Base-by-base conservation (phyloP, 1,140 invertebrate genomes). In the Berghia stephanieae region DNA sequence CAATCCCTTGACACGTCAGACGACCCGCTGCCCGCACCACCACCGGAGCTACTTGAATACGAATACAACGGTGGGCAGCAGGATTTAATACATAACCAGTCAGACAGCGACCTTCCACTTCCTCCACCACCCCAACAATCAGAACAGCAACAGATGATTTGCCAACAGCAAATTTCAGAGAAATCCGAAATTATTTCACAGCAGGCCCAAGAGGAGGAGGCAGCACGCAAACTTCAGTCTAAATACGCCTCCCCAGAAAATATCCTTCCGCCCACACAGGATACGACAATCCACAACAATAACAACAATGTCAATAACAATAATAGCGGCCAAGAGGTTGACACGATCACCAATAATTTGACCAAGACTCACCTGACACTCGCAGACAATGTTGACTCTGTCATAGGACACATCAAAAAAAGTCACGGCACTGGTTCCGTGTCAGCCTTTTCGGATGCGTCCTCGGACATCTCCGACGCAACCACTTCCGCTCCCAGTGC, bases 391-490 rank as follows among this genome's bases (percentile, higher is more conserved):
- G n/a, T n/a, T n/a, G n/a, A n/a, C n/a, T n/a, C n/a, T n/a, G n/a
- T n/a, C n/a, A n/a, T n/a, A n/a, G n/a, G n/a, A n/a, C n/a, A n/a
- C n/a, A n/a, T n/a, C n/a, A n/a, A n/a, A n/a, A n/a, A n/a, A n/a
- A n/a, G n/a, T n/a, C n/a, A n/a, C n/a, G 16, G 52, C 40, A 75
- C 42, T 31, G 70, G 44, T 24, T 36, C 36, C 31, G 27, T 38
- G 18, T 72, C 78, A 10, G 74, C 75, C 38, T 81, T 80, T 70
- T 78, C 78, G 46, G 69, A 79, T 46, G 74, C 77, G 27, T 78
- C 83, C 31, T 80, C 80, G 40, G 78, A 83, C 43, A 72, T 83
- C 42, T 80, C 84, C 71, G 75, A 78, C 43, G 63, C 63, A 27
- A 10, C 27, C 43, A 40, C 57, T 70, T 43, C 44, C 4, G 27